A percentile compares a stretch with the other conserved stretches of the same genome.
Conservation (phyloP, 2,888 invertebrate genomes). For the Adela reaumurella region DNA sequence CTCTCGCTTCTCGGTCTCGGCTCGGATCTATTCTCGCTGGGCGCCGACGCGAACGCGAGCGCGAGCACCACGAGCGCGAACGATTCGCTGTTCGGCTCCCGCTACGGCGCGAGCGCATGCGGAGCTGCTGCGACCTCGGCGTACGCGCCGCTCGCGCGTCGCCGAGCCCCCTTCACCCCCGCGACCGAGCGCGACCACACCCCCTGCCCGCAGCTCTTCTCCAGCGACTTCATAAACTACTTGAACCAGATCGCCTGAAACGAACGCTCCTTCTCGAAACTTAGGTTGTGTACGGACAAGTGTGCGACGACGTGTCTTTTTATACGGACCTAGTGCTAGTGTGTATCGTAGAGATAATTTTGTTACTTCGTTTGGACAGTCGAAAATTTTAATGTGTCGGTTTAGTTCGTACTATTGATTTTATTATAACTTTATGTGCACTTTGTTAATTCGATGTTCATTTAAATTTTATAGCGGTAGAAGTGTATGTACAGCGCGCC, state of each 20-base stretch:
- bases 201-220: conserved; percentile 55
- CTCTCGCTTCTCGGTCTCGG: conserved; percentile 40
- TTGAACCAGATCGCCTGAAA: conserved; percentile 57
- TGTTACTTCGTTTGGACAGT: conserved; percentile 9
- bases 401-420: conserved; percentile 52
- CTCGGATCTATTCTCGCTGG: conserved; percentile 42
- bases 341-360: neutral
- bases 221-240: conserved; percentile 61
- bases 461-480: conserved; percentile 30
- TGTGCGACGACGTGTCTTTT: neutral
- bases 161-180: conserved; percentile 15
- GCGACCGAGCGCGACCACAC: conserved; percentile 21
- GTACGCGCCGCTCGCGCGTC: conserved; percentile 15
- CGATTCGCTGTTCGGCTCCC: conserved; percentile 24
- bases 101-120: neutral
- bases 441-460: conserved; percentile 51
- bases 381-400: conserved; percentile 50
- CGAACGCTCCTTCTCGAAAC: neutral
- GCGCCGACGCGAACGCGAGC: conserved; percentile 6
- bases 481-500: conserved; percentile 28
- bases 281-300: neutral
- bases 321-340: neutral
- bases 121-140: conserved; percentile 1
- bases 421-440: conserved; percentile 54
- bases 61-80: conserved; percentile 23